These are phyloP conservation scores for Coregonus suidteri DNA, from an alignment of 2,797 vertebrate genomes.

Conservation along the genomic window DNA sequence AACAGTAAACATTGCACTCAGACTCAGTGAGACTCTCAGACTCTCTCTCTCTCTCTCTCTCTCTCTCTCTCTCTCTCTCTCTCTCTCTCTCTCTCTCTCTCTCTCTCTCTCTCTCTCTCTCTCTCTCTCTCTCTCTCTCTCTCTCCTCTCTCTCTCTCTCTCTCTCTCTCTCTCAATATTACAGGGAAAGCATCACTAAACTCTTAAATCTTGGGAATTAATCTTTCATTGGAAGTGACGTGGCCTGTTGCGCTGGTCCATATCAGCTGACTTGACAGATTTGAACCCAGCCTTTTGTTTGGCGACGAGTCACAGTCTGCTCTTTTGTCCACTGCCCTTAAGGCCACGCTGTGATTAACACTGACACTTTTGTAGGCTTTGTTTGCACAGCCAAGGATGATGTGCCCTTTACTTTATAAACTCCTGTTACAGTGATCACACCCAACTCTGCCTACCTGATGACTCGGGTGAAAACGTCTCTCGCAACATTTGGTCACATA, in stretches of 20 bases:
- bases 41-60: background rate
- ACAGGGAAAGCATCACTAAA: background rate
- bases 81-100: background rate
- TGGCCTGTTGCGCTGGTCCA: slow-evolving; percentile 13
- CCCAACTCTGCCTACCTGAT: background rate
- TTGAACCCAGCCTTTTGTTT: slow-evolving; percentile 8
- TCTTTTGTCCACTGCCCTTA: background rate
- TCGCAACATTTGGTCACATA: background rate
- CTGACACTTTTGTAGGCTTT: slow-evolving; percentile 3
- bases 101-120: background rate
- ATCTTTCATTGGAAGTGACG: slow-evolving; percentile 7
- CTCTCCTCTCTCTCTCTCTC: no score
- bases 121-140: no score
- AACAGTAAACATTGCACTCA: no score
- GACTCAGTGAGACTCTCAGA: no score
- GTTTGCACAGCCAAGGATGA: slow-evolving; percentile 4
- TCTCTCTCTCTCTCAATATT: background rate
- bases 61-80: background rate
- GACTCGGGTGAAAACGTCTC: background rate
- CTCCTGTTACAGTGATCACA: background rate
- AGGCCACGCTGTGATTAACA: no score
- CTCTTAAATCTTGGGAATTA: background rate
- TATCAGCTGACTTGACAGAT: slow-evolving; percentile 21
- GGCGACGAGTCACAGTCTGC: slow-evolving; percentile 38
- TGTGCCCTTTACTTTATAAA: background rate